Base-by-base conservation (phyloP, 2,113 vertebrate genomes). In the Nettapus auritus region DNA sequence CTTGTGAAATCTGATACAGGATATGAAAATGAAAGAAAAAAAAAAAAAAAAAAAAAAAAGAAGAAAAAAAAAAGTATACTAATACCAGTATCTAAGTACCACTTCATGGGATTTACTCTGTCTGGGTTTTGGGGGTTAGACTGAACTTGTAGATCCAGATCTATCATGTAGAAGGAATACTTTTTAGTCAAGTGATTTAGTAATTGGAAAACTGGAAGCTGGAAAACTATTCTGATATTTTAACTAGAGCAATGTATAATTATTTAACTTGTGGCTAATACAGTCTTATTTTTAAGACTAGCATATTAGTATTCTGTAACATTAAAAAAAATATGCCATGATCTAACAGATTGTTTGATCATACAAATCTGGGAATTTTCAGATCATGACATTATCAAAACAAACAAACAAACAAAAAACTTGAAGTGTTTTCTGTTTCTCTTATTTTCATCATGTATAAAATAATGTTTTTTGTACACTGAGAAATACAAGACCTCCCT, bases 351-450 rank as follows among this genome's bases (percentile, higher is more conserved):
- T 36, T 73, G 56, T 42, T 71, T 83, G 36, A 34, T 28, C 14
- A 63, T 22, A 23, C 0, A 55, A 3, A 69, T 42, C 6, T 50
- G n/a, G 7, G 8, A 89, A 53, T 69, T 62, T 62, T 63, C 22
- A 74, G 4, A 60, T 52, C 8, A 8, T 38, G 55, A 40, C 66
- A 44, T 44, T 44, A 17, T 59, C 74, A 66, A 74, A 78, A 26
- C 0, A 15, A 20, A 66, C 53, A 1, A 84, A 38, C 11, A 38
- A 38, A 38, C 11, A 64, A 57, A 11, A 7, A 60, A 26, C 2
- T 52, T n/a, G 7, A 69, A 82, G 20, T 36, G 26, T 2, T 69
- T 38, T 42, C 1, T 1, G 12, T 56, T 7, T 0, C 0, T 69
- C 5, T 22, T 46, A 34, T 60, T 74, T 78, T 66, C 4, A 12